A percentile compares a stretch with the other conserved stretches of the same genome.
Conservation (phyloP, 2,888 invertebrate genomes). For the Apomyelois bistriatella region DNA sequence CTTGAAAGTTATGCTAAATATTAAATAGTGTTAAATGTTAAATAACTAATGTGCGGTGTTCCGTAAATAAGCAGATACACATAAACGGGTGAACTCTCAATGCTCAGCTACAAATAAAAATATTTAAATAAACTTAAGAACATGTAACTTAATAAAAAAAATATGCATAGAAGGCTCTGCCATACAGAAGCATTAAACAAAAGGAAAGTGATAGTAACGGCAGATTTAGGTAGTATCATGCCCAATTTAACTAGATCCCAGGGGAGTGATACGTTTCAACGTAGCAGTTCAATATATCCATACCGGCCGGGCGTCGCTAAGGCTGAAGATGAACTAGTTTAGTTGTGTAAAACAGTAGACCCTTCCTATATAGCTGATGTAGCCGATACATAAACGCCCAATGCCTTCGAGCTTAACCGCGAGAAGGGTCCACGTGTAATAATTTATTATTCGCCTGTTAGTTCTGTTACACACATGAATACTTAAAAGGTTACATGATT, state of each 20-base stretch:
- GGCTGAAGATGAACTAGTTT: slow-evolving; percentile 38
- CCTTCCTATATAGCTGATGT: slow-evolving; percentile 41
- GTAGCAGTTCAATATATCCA: slow-evolving; percentile 28
- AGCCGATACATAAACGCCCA: slow-evolving; percentile 51
- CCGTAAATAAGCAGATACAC: no score
- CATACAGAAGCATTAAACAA: slow-evolving; percentile 25
- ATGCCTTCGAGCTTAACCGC: slow-evolving; percentile 59
- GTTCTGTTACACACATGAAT: slow-evolving; percentile 12
- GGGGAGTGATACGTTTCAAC: slow-evolving; percentile 40
- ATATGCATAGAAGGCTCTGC: no score
- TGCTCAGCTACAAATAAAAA: no score
- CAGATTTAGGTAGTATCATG: slow-evolving; percentile 34
- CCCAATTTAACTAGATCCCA: slow-evolving; percentile 43
- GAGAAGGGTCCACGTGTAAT: slow-evolving; percentile 64
- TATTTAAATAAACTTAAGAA: no score
- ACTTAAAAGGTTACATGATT: background rate
- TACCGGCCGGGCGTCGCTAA: slow-evolving; percentile 23
- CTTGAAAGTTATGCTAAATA: no score
- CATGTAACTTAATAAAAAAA: no score
- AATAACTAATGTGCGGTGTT: no score
- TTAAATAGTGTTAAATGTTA: no score
- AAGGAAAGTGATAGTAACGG: slow-evolving; percentile 25
- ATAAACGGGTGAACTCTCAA: no score
- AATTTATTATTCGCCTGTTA: slow-evolving; percentile 61
- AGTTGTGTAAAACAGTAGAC: slow-evolving; percentile 53